Evolutionary conservation across 2,113 vertebrate genomes (phyloP).

Genomic region (Rhinopithecus roxellana): DNA sequence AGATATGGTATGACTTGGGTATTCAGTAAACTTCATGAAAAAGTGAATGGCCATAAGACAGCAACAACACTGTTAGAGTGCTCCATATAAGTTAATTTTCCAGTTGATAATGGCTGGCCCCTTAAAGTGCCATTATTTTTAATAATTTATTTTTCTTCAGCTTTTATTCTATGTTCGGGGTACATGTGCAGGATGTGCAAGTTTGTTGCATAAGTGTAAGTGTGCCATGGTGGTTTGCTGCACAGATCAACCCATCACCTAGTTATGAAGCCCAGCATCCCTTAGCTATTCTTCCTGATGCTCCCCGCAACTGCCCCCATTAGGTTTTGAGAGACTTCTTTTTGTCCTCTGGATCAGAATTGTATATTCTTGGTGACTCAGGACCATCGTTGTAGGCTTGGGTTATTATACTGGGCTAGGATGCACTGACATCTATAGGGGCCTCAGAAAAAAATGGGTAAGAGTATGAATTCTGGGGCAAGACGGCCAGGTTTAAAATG

Average conservation of each 20-base stretch:
- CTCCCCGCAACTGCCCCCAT: background rate
- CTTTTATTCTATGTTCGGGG: no score
- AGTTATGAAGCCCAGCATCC: no score
- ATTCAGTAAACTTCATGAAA: conserved; percentile 21
- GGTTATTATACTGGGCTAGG: background rate
- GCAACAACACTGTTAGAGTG: background rate
- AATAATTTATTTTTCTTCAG: no score
- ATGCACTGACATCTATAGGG: background rate
- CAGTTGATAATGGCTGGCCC: background rate
- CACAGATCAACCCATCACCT: no score
- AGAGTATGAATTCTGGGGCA: background rate
- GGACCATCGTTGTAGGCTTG: background rate
- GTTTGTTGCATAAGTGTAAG: no score
- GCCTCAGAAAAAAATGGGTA: background rate
- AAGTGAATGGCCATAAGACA: background rate
- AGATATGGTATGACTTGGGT: background rate
- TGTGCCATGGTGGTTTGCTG: no score
- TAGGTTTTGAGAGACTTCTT: background rate
- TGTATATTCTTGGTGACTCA: background rate
- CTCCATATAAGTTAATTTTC: background rate
- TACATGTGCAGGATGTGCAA: no score
- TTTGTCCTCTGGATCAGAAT: background rate
- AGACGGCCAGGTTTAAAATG: background rate
- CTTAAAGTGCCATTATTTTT: background rate
- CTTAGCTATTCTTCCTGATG: no score